These are phyloP conservation scores for Oceanodroma leucorhoa DNA, from an alignment of 2,797 vertebrate genomes.

Conservation along the genomic window DNA sequence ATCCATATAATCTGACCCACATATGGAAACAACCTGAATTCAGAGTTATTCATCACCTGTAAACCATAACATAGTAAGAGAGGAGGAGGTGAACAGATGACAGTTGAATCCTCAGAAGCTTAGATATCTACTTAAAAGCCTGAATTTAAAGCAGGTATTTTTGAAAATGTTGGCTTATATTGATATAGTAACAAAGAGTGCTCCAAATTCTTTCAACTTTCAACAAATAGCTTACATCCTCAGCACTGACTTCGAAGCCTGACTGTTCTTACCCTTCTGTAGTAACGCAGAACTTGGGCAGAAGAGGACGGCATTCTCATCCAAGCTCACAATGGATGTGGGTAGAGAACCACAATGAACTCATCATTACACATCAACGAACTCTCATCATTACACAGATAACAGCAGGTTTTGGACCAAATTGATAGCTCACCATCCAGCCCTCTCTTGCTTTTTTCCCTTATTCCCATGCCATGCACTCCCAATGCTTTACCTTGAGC, in stretches of 20 bases:
- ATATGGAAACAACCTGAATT: background rate
- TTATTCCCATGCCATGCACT: background rate
- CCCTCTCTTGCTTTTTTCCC: background rate
- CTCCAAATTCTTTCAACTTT: background rate
- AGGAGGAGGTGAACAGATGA: rapidly evolving
- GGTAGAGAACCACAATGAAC: rapidly evolving
- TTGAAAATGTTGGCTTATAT: rapidly evolving
- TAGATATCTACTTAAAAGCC: background rate
- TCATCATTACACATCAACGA: background rate
- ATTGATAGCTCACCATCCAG: background rate
- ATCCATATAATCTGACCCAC: background rate
- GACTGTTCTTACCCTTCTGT: background rate
- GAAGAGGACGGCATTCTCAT: rapidly evolving
- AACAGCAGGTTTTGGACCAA: background rate
- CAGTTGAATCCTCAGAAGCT: rapidly evolving
- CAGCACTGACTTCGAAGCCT: background rate
- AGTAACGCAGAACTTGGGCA: rapidly evolving
- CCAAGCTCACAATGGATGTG: background rate
- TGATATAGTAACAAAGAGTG: background rate
- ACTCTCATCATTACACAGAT: background rate
- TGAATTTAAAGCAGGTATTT: background rate
- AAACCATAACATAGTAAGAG: background rate
- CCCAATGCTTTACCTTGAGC: background rate
- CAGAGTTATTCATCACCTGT: background rate
- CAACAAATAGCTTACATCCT: background rate